These are phyloP conservation scores for Nannobrachium achirus DNA, from an alignment of 2,113 vertebrate genomes.

Conservation along the genomic window DNA sequence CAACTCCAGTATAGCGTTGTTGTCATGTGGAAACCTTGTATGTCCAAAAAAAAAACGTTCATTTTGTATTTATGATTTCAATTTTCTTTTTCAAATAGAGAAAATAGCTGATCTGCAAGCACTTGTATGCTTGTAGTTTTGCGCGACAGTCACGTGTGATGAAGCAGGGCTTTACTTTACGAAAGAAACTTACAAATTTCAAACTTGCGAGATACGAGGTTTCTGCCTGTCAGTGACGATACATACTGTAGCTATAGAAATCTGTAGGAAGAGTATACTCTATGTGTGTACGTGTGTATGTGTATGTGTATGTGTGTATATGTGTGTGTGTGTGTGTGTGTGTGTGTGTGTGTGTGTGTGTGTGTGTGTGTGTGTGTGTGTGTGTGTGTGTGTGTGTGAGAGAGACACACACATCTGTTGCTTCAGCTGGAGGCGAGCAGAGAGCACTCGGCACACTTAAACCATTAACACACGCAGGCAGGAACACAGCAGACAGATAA, in stretches of 20 bases:
- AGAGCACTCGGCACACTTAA: conserved; percentile 30
- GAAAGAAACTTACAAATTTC: too few relatives aligned
- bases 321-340: conserved; percentile 1
- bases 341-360: conserved; percentile 7
- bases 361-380: conserved; percentile 27
- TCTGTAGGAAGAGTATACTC: background rate
- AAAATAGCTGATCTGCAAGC: too few relatives aligned
- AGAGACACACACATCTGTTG: conserved; percentile 70
- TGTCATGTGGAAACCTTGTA: too few relatives aligned
- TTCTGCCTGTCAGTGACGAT: too few relatives aligned
- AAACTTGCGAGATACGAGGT: too few relatives aligned
- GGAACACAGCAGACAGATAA: conserved; percentile 57
- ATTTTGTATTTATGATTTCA: too few relatives aligned
- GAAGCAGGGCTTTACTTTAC: too few relatives aligned
- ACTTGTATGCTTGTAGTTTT: too few relatives aligned
- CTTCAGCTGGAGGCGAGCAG: conserved; percentile 54
- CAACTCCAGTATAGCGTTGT: background rate
- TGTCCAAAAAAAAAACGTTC: too few relatives aligned
- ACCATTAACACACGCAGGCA: conserved; percentile 43
- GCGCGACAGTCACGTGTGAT: too few relatives aligned
- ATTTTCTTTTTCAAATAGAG: too few relatives aligned
- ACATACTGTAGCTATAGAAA: background rate
- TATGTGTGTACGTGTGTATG: background rate
- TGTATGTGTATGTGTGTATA: background rate
- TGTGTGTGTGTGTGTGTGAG: conserved; percentile 31